Conservation (phyloP, 1,140 invertebrate species). For the Sycophila sp. region DNA sequence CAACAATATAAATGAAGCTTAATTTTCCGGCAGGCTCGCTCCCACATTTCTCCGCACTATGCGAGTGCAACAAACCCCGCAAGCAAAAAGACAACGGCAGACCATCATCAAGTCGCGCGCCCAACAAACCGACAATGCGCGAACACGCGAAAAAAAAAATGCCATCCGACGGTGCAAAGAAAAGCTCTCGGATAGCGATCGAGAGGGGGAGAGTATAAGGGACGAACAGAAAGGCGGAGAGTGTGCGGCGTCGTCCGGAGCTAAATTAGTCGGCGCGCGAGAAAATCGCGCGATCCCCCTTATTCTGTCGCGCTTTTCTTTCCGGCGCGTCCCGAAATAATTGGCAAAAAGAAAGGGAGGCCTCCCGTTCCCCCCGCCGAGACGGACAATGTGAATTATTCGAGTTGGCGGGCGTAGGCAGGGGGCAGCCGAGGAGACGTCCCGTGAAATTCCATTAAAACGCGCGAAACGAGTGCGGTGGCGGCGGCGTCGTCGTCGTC, state of each 20-base stretch:
- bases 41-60: no score
- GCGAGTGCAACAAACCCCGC: no score
- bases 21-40: no score
- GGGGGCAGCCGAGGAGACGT: constrained; percentile 32
- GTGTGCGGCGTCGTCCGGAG: not conserved
- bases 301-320: constrained; percentile 29
- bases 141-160: not conserved
- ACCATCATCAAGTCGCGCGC: no score
- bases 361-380: constrained; percentile 56
- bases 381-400: constrained; percentile 68
- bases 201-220: not conserved
- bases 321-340: constrained; percentile 61
- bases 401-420: constrained; percentile 55
- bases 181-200: no score
- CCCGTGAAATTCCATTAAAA: constrained; percentile 42
- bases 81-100: no score
- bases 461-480: no score
- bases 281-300: constrained; percentile 33
- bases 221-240: not conserved
- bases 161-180: no score
- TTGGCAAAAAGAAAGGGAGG: constrained; percentile 67
- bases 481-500: no score
- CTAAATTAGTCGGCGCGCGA: constrained; percentile 23
- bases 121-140: no score
- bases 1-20: no score